phyloP scores from a whole-genome alignment of 2,888 invertebrate species.

The Magallana nippona region DNA sequence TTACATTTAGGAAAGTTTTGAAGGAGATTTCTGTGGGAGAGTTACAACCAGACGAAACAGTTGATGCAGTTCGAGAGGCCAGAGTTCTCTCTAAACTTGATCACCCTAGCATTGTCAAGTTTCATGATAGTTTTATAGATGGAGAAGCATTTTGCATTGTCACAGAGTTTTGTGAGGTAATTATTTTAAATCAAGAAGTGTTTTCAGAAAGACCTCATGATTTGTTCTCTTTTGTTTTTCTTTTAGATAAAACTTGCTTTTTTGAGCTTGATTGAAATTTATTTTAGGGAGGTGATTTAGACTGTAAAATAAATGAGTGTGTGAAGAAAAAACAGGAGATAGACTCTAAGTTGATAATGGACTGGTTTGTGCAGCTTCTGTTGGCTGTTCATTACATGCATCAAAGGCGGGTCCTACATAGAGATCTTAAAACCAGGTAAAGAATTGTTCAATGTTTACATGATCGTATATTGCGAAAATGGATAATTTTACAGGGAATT shows the following conservation, averaged over 20 bases:
- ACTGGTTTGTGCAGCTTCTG: conserved; percentile 79
- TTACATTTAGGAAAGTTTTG: conserved; percentile 76
- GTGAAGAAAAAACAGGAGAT: conserved; percentile 73
- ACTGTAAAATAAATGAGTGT: conserved; percentile 72
- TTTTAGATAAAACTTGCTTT: neutral
- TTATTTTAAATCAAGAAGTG: neutral
- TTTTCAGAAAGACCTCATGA: neutral
- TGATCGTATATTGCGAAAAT: neutral
- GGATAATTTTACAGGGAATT: no score
- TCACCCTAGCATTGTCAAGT: conserved; percentile 79
- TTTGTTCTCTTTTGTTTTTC: neutral
- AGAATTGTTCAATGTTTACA: neutral
- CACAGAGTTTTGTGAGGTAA: conserved; percentile 80
- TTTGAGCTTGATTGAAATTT: conserved; percentile 11
- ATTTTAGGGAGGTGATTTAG: conserved; percentile 78
- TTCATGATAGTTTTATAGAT: conserved; percentile 79
- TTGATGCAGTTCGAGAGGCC: conserved; percentile 79
- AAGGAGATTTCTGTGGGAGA: conserved; percentile 80
- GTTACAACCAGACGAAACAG: conserved; percentile 79
- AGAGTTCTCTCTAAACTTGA: conserved; percentile 77
- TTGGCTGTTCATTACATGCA: conserved; percentile 80
- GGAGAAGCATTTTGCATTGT: conserved; percentile 79
- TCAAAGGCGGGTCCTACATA: conserved; percentile 77
- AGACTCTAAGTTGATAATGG: conserved; percentile 75
- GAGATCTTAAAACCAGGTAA: conserved; percentile 80